phyloP scores from a whole-genome alignment of 2,888 invertebrate species.

The Agonopterix arenella region DNA sequence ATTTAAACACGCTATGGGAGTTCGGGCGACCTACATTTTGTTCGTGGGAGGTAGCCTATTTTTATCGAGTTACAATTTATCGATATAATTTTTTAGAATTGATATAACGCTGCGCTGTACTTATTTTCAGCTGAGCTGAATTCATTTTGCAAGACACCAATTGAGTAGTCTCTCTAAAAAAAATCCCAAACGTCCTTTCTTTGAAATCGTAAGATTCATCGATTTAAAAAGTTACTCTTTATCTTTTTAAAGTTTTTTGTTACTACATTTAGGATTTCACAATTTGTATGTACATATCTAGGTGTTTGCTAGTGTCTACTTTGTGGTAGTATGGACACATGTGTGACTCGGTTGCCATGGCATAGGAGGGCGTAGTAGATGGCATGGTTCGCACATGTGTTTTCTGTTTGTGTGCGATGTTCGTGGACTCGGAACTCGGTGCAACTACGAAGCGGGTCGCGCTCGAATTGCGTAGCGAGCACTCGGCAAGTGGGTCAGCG shows the following conservation, averaged over 20 bases:
- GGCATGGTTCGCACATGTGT: not conserved
- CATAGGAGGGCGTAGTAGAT: not conserved
- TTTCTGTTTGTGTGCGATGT: slow-evolving; percentile 14
- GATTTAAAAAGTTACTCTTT: too few species aligned
- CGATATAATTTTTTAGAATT: too few species aligned
- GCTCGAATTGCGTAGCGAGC: slow-evolving; percentile 69
- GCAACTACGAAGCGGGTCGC: slow-evolving; percentile 52
- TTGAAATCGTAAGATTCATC: too few species aligned
- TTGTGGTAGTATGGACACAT: not conserved
- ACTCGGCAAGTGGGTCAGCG: slow-evolving; percentile 69
- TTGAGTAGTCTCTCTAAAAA: too few species aligned
- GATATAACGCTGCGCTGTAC: too few species aligned
- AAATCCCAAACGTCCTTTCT: too few species aligned
- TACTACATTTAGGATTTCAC: too few species aligned
- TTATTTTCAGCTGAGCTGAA: too few species aligned
- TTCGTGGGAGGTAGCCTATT: slow-evolving; percentile 30
- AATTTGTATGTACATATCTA: too few species aligned
- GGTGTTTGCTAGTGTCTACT: too few species aligned
- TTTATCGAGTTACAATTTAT: slow-evolving; percentile 11
- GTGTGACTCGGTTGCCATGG: not conserved
- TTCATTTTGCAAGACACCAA: too few species aligned
- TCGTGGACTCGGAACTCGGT: slow-evolving; percentile 8
- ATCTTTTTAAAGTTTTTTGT: too few species aligned
- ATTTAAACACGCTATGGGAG: slow-evolving; percentile 5
- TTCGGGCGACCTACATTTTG: slow-evolving; percentile 36